A percentile compares a stretch with the other conserved stretches of the same genome.
These are phyloP conservation scores for Eutolmus rufibarbis DNA, from an alignment of 2,888 invertebrate species.

Conservation along the genomic window DNA sequence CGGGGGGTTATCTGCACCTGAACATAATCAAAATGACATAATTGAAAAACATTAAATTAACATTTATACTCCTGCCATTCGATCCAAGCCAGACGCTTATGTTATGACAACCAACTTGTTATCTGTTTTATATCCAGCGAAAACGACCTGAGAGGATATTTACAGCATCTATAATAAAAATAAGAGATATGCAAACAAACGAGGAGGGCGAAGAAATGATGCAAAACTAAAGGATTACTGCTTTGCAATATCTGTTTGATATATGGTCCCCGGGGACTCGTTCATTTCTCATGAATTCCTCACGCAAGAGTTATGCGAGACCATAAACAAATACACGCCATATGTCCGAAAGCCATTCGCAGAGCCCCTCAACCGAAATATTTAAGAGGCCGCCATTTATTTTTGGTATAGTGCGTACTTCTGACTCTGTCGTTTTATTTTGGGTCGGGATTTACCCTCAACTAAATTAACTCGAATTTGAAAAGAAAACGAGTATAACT, in stretches of 20 bases:
- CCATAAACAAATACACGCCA: not conserved
- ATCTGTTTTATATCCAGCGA: not conserved
- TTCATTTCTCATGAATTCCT: not conserved
- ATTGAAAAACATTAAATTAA: not conserved
- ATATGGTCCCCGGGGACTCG: not conserved
- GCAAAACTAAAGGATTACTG: not conserved
- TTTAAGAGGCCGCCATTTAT: not conserved
- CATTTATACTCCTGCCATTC: not conserved
- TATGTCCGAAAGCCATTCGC: not conserved
- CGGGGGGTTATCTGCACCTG: not conserved
- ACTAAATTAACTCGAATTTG: not conserved
- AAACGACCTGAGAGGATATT: not conserved
- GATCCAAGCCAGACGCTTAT: not conserved
- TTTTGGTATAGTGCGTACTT: not conserved
- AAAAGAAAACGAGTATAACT: not conserved
- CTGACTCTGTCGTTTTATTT: not conserved
- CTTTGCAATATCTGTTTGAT: not conserved
- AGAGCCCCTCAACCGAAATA: not conserved
- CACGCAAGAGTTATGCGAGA: not conserved
- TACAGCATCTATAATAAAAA: not conserved
- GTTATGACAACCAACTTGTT: not conserved
- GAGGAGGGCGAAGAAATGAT: not conserved
- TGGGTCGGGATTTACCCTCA: not conserved
- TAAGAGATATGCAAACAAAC: not conserved
- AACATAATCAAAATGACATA: not conserved